Conservation (phyloP, 2,888 invertebrate species). For the Torymus texanus region DNA sequence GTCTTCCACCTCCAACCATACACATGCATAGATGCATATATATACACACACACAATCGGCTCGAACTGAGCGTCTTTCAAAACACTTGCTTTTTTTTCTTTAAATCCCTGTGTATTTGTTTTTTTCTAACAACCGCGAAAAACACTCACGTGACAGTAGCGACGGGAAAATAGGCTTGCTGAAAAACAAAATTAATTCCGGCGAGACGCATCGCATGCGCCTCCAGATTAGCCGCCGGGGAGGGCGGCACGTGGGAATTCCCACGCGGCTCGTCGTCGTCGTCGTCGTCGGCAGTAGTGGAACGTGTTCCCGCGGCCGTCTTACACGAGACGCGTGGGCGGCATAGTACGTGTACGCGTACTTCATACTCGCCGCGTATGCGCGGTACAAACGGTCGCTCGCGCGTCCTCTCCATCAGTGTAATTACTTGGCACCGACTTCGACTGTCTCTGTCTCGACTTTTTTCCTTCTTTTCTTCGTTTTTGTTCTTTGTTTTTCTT, state of each 20-base stretch:
- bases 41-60: no score
- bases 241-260: background rate
- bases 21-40: no score
- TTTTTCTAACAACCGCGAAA: no score
- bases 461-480: background rate
- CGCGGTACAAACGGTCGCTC: background rate
- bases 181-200: conserved; percentile 6
- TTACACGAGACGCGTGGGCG: background rate
- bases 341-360: no score
- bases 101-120: no score
- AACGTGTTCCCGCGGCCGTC: background rate
- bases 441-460: background rate
- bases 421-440: conserved; percentile 26
- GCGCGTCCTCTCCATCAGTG: conserved; percentile 25
- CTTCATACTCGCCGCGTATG: background rate
- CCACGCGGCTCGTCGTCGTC: conserved; percentile 26
- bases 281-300: background rate
- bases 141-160: no score
- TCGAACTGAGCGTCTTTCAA: no score
- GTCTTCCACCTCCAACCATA: no score
- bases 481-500: background rate
- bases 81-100: no score
- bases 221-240: background rate
- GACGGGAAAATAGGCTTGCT: background rate
- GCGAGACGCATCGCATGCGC: background rate